These are phyloP conservation scores for Trypoxylon attenuatum DNA, from an alignment of 2,888 invertebrate species.

Conservation along the genomic window DNA sequence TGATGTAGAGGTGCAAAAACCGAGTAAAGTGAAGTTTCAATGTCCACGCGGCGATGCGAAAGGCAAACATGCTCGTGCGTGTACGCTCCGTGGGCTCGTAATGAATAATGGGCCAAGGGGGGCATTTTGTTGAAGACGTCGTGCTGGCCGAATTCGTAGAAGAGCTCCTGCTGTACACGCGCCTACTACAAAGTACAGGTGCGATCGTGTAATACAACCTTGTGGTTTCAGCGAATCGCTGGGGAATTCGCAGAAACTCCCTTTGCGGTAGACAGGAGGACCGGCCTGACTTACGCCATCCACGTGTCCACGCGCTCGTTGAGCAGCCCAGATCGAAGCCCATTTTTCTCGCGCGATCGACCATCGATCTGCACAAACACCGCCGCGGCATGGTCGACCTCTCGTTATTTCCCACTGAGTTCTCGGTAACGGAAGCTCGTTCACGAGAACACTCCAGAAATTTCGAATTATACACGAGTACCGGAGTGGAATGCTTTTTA, in stretches of 20 bases:
- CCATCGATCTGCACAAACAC: constrained; percentile 34
- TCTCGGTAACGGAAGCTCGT: constrained; percentile 32
- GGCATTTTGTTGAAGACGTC: constrained; percentile 27
- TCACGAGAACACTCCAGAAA: too few species aligned
- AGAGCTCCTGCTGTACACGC: constrained; percentile 28
- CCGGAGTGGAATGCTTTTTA: too few species aligned
- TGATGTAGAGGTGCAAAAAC: too few species aligned
- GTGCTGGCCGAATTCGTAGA: constrained; percentile 43
- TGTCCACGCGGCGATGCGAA: too few species aligned
- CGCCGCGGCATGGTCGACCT: constrained; percentile 31
- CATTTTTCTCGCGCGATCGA: constrained; percentile 28
- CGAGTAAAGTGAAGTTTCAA: too few species aligned
- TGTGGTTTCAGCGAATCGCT: constrained; percentile 34
- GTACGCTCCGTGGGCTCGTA: neutral
- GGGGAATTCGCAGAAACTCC: constrained; percentile 40
- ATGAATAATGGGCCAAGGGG: constrained; percentile 33
- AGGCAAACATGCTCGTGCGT: constrained; percentile 25
- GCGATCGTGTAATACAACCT: constrained; percentile 30
- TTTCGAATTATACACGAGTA: too few species aligned
- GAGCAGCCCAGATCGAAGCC: constrained; percentile 10
- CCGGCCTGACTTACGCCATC: constrained; percentile 25
- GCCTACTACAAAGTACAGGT: constrained; percentile 34
- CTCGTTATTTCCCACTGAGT: constrained; percentile 43
- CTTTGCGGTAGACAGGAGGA: constrained; percentile 19
- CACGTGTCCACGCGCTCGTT: constrained; percentile 28